Conservation (phyloP, 1,140 invertebrate species). For the Ceratosolen fusciceps region DNA sequence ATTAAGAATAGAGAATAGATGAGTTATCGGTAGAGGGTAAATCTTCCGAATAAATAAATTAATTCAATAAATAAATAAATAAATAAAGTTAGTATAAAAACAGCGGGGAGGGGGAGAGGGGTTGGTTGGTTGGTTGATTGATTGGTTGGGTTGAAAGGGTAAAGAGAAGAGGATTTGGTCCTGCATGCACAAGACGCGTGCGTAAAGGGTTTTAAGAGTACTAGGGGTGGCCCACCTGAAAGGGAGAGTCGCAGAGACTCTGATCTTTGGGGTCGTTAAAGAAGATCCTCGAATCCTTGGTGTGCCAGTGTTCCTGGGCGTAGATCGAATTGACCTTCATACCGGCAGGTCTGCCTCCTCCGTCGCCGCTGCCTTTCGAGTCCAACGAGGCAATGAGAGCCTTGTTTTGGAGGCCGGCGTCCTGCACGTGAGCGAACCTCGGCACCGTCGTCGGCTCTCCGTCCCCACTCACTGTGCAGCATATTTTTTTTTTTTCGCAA, state of each 20-base stretch:
- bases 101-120: no score
- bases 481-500: not conserved
- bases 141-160: not conserved
- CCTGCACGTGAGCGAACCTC: constrained; percentile 53
- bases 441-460: constrained; percentile 11
- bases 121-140: no score
- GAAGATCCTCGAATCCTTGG: constrained; percentile 62
- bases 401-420: constrained; percentile 53
- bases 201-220: constrained; percentile 18
- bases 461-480: not conserved
- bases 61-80: no score
- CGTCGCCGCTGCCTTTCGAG: not conserved
- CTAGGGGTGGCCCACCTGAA: constrained; percentile 61
- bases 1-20: no score
- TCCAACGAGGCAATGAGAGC: constrained; percentile 43
- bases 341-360: constrained; percentile 49
- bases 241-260: constrained; percentile 52
- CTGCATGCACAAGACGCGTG: not conserved
- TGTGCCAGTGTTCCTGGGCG: constrained; percentile 66
- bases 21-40: no score
- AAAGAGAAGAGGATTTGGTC: not conserved
- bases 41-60: no score
- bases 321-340: constrained; percentile 71
- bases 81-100: no score
- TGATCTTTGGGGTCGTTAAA: constrained; percentile 64